Conservation (phyloP, 2,888 invertebrate genomes). For the Willowsia nigromaculata region DNA sequence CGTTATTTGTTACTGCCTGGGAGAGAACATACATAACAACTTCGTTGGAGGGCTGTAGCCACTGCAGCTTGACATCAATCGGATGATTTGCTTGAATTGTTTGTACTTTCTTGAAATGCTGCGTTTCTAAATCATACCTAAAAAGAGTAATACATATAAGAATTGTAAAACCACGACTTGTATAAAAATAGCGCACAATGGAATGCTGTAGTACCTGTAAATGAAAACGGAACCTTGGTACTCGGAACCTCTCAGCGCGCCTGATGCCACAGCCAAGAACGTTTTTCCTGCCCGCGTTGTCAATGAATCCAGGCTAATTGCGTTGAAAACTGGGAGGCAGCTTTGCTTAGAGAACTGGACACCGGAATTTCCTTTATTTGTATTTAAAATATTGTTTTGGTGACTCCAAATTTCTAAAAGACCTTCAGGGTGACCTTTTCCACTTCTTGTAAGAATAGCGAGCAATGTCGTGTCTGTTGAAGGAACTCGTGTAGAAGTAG, state of each 20-base stretch:
- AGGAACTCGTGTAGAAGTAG: conserved; percentile 23
- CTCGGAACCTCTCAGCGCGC: conserved; percentile 13
- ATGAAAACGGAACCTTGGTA: conserved; percentile 70
- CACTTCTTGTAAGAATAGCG: conserved; percentile 21
- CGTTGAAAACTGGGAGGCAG: conserved; percentile 69
- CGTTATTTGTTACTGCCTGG: conserved; percentile 28
- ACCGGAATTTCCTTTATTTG: background rate
- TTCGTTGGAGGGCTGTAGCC: conserved; percentile 58
- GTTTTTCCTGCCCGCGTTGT: conserved; percentile 56
- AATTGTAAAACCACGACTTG: too few species aligned
- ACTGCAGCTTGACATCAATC: conserved; percentile 46
- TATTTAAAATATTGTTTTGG: background rate
- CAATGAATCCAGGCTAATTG: conserved; percentile 56
- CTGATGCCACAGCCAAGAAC: conserved; percentile 71
- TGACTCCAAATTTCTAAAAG: conserved; percentile 56
- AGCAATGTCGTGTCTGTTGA: conserved; percentile 49
- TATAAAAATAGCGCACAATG: too few species aligned
- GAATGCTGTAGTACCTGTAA: too few species aligned
- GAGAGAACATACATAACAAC: conserved; percentile 63
- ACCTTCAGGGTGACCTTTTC: conserved; percentile 18
- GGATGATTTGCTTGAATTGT: conserved; percentile 65
- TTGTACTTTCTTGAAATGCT: conserved; percentile 67
- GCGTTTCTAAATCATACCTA: conserved; percentile 55
- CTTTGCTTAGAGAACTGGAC: conserved; percentile 35
- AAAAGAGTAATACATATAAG: background rate